Evolutionary conservation across 2,888 invertebrate species (phyloP).

Genomic region (Archips crataeganus): DNA sequence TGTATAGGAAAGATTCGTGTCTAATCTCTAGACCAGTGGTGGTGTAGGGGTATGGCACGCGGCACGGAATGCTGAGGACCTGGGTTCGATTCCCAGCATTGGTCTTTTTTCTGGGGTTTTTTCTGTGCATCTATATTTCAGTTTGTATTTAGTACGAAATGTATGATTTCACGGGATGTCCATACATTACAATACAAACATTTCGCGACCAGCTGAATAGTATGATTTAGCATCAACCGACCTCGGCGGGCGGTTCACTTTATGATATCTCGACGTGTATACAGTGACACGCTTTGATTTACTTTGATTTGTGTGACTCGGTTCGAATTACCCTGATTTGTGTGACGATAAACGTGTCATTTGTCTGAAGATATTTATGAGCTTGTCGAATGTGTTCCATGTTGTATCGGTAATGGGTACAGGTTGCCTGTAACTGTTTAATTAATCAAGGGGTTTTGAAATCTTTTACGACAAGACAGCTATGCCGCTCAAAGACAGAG

Average conservation of each 20-base stretch:
- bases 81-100: no score
- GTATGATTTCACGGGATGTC: no score
- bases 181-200: not conserved
- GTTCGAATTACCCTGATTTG: conserved; percentile 23
- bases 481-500: not conserved
- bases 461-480: no score
- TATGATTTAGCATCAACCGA: conserved; percentile 21
- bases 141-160: no score
- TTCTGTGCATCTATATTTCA: no score
- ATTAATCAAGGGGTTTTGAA: not conserved
- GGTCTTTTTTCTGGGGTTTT: no score
- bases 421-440: not conserved
- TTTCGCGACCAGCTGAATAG: conserved; percentile 3
- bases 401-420: not conserved
- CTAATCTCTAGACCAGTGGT: no score
- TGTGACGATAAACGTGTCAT: conserved; percentile 26
- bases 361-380: conserved; percentile 28
- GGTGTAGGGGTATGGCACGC: no score
- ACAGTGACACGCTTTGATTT: conserved; percentile 29
- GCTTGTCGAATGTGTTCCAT: conserved; percentile 18
- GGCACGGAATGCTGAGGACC: no score
- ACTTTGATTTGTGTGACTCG: conserved; percentile 25
- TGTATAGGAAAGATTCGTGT: no score
- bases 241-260: not conserved
- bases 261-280: conserved; percentile 16